Conservation (phyloP, 1,140 invertebrate genomes). For the Bicyclus anynana region DNA sequence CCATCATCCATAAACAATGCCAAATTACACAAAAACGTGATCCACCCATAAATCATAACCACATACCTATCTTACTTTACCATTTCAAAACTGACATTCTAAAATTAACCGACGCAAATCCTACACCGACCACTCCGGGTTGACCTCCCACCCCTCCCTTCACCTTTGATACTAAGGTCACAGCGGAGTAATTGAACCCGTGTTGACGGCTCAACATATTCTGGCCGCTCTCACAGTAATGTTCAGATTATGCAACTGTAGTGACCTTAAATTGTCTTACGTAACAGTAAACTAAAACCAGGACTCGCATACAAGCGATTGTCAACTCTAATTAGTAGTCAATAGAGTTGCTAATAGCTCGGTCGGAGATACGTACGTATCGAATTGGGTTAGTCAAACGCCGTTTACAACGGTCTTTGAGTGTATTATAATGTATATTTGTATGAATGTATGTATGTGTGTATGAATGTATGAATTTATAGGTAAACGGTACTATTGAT, state of each 20-base stretch:
- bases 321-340: conserved; percentile 12
- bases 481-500: conserved; percentile 19
- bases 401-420: conserved; percentile 26
- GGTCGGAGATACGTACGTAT: conserved; percentile 5
- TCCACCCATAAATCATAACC: conserved; percentile 32
- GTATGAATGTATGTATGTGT: conserved; percentile 17
- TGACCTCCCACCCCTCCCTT: conserved; percentile 20
- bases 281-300: conserved; percentile 35
- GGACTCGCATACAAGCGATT: conserved; percentile 16
- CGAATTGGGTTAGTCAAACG: conserved; percentile 39
- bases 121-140: conserved; percentile 14
- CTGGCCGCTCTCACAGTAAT: conserved; percentile 29
- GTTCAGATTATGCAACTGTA: conserved; percentile 35
- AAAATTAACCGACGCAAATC: conserved; percentile 41
- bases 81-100: conserved; percentile 40
- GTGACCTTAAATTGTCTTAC: conserved; percentile 40
- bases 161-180: conserved; percentile 9
- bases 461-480: conserved; percentile 22
- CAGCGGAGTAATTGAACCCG: conserved; percentile 23
- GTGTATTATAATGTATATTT: conserved; percentile 20
- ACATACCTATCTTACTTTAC: conserved; percentile 33
- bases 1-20: conserved; percentile 17
- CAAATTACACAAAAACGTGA: conserved; percentile 25
- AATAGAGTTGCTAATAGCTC: conserved; percentile 7
- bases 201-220: conserved; percentile 21